Percentiles rank a stretch among this genome's conserved stretches.
phyloP scores from a whole-genome alignment of 2,888 invertebrate genomes.

The Ophion obscuratus region DNA sequence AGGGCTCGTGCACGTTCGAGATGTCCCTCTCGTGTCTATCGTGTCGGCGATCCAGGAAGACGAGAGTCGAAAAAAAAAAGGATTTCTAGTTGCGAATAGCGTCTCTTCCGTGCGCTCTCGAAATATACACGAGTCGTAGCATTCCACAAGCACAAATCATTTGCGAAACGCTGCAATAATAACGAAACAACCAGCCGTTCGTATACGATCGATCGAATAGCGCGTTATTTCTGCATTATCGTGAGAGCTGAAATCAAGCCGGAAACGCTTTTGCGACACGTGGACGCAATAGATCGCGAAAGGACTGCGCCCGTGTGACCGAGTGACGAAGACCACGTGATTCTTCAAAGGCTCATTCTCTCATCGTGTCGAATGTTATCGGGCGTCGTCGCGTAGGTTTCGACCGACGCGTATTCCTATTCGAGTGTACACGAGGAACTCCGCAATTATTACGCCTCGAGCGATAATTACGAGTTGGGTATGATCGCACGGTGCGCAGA shows the following conservation, averaged over 20 bases:
- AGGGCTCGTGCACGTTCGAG: constrained; percentile 60
- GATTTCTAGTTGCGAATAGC: constrained; percentile 64
- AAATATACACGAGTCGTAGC: constrained; percentile 71
- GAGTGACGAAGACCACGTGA: constrained; percentile 30
- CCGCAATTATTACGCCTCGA: constrained; percentile 73
- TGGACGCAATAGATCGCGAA: constrained; percentile 21
- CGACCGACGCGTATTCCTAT: constrained; percentile 52
- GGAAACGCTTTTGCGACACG: constrained; percentile 11
- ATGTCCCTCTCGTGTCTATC: neutral
- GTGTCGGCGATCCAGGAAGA: constrained; percentile 28
- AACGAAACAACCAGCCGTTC: constrained; percentile 27
- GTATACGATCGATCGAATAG: constrained; percentile 31
- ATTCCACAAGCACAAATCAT: constrained; percentile 78
- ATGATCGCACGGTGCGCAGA: constrained; percentile 73
- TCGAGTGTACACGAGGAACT: constrained; percentile 56
- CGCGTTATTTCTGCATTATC: constrained; percentile 19
- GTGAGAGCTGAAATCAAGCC: constrained; percentile 17
- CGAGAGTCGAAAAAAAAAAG: constrained; percentile 12
- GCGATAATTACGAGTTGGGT: constrained; percentile 76
- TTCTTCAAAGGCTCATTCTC: constrained; percentile 20
- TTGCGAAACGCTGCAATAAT: constrained; percentile 54
- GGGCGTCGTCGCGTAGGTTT: constrained; percentile 46
- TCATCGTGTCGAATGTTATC: constrained; percentile 35
- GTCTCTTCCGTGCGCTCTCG: constrained; percentile 71
- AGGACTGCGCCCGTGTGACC: constrained; percentile 8